Conservation (phyloP, 2,113 vertebrate species). For the Perccottus glenii region DNA sequence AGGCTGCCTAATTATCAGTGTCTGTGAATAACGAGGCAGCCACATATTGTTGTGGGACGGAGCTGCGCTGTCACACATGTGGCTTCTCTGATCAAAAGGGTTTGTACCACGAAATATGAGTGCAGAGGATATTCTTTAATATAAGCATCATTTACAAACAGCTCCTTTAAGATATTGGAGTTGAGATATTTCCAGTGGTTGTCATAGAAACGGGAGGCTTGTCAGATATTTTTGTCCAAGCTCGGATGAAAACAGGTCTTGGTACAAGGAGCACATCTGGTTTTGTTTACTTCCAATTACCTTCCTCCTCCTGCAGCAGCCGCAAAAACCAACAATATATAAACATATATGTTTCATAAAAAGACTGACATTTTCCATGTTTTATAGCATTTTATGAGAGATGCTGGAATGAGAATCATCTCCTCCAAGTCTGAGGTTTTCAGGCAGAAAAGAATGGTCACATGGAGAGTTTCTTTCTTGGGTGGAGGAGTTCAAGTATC, state of each 20-base stretch:
- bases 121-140: no score
- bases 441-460: no score
- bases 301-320: constrained; percentile 2
- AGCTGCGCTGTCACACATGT: constrained; percentile 16
- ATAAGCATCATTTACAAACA: no score
- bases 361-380: no score
- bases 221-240: neutral
- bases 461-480: no score
- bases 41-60: constrained; percentile 39
- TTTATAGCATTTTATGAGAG: no score
- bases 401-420: no score
- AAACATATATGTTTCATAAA: no score
- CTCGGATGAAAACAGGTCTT: neutral
- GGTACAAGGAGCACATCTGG: constrained; percentile 1
- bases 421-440: no score
- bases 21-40: constrained; percentile 23
- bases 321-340: no score
- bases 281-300: neutral
- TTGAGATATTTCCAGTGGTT: neutral
- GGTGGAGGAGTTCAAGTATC: no score
- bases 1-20: constrained; percentile 44
- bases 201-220: neutral
- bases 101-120: neutral
- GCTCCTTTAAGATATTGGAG: no score
- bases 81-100: neutral